A percentile compares a stretch with the other conserved stretches of the same genome.
Conservation (phyloP, 2,888 invertebrate species). For the Notodonta dromedarius region DNA sequence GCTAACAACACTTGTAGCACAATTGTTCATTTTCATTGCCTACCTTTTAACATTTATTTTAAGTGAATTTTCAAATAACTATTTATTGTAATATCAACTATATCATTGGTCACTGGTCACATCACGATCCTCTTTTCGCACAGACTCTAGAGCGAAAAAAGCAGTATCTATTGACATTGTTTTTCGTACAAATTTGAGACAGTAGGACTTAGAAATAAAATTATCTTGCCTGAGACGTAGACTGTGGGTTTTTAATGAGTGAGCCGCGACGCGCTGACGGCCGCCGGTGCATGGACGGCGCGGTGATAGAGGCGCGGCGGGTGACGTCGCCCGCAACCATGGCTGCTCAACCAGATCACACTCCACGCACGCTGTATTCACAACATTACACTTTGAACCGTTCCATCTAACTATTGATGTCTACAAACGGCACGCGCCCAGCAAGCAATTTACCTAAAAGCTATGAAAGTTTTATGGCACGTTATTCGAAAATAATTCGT, state of each 20-base stretch:
- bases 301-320: slow-evolving; percentile 79
- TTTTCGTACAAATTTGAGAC: background rate
- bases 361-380: slow-evolving; percentile 34
- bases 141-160: too few relatives aligned
- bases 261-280: slow-evolving; percentile 85
- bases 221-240: slow-evolving; percentile 71
- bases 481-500: slow-evolving; percentile 5
- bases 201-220: background rate
- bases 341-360: slow-evolving; percentile 30
- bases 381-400: background rate
- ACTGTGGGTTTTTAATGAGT: slow-evolving; percentile 81
- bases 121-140: too few relatives aligned
- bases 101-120: too few relatives aligned
- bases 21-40: too few relatives aligned
- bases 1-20: too few relatives aligned
- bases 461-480: slow-evolving; percentile 9
- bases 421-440: background rate
- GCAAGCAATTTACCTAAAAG: slow-evolving; percentile 1
- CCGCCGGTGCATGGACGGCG: slow-evolving; percentile 81
- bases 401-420: background rate
- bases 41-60: too few relatives aligned
- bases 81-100: too few relatives aligned
- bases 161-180: slow-evolving; percentile 4
- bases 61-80: too few relatives aligned
- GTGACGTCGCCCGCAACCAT: slow-evolving; percentile 82